Evolutionary conservation across 1,140 invertebrate species (phyloP), one percentile per base, ranked within the genome.

Genomic region (Acarapis woodi): DNA sequence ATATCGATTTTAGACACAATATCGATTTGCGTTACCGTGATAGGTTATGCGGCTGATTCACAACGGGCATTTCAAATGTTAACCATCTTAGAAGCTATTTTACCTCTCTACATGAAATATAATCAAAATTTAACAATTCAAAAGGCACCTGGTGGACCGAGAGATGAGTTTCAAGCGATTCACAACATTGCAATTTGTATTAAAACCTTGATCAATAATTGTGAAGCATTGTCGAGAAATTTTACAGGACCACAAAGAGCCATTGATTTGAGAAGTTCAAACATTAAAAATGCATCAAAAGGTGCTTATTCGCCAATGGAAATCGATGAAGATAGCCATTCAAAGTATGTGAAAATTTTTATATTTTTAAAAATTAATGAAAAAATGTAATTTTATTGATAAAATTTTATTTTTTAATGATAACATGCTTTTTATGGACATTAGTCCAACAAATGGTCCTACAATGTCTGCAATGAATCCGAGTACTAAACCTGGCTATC

Each of bases 11-110:
- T 90, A 21, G 83, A 93, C 53, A 85, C 78, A 45, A 83, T 90
- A 46, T 82, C 79, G 4, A 62, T 87, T 16, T 90, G 80, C 52
- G 85, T 96, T 0, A 93, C 93, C 66, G 87, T 97, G 1, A 78
- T 94, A 12, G 83, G 85, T 1, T 97, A 96, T 58, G 76, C 87
- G 1, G 75, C 87, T 12, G 87, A 96, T 57, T 87, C 85, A 31
- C 67, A 76, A 33, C 61, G 93, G 44, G 82, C 82, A 25, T 80
- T 87, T 55, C 90, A 99, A 59, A 97, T 99, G 88, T 61, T 99
- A 48, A 82, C 72, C 19, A 83, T 94, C 48, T 57, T 97, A 28
- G 87, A 97, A 62, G 83, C 88, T 3, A 82, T 94, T 46, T 55
- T 97, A 26, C 87, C 88, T 0, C 80, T 79, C 47, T 87, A 88